phyloP scores from a whole-genome alignment of 2,888 invertebrate species.

The Eupithecia exiguata region DNA sequence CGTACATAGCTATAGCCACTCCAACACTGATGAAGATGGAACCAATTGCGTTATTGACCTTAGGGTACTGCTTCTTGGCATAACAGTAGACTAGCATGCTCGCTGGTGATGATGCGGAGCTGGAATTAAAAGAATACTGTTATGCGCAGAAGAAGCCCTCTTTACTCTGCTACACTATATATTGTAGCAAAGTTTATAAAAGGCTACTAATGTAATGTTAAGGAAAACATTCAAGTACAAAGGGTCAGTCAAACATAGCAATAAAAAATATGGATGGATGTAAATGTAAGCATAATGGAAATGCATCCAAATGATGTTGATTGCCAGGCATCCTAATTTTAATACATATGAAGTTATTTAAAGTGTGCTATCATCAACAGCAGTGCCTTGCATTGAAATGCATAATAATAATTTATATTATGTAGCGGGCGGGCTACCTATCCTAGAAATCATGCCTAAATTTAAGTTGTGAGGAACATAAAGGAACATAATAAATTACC shows the following conservation, averaged over 20 bases:
- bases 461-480: background rate
- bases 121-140: conserved; percentile 45
- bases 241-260: background rate
- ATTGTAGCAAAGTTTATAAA: background rate
- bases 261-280: too few species aligned
- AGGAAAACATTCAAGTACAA: too few species aligned
- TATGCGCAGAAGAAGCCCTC: background rate
- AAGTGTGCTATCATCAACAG: background rate
- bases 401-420: background rate
- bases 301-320: background rate
- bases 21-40: conserved; percentile 72
- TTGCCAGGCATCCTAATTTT: background rate
- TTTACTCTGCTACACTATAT: too few species aligned
- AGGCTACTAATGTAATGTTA: too few species aligned
- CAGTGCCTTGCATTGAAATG: background rate
- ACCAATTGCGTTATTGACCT: conserved; percentile 65
- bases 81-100: conserved; percentile 76
- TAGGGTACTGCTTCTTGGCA: conserved; percentile 65
- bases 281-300: too few species aligned
- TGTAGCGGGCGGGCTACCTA: background rate
- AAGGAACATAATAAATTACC: conserved; percentile 55
- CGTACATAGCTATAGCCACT: conserved; percentile 72
- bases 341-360: too few species aligned
- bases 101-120: conserved; percentile 77
- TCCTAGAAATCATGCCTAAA: background rate